Base-by-base conservation (phyloP, 2,797 vertebrate genomes). In the Rhinatrema bivittatum region DNA sequence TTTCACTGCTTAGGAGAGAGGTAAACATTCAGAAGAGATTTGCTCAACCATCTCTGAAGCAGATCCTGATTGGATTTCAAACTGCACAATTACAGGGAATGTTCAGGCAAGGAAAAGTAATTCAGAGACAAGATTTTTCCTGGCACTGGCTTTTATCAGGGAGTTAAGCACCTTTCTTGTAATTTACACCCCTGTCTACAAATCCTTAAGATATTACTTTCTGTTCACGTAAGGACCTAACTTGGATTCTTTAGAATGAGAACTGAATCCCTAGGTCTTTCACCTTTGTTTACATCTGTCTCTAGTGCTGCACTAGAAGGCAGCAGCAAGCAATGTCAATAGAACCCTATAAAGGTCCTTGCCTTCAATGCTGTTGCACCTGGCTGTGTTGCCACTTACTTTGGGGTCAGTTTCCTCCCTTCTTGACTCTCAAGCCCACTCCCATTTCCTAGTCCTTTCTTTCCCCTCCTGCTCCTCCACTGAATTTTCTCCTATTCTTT, bases 331-430 rank as follows among this genome's bases (percentile, higher is more conserved):
- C 37, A 42, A 31, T 59, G 56, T 59, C 81, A 66, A 68, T 56
- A 60, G 17, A 62, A 21, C 24, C 46, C 64, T 62, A 65, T 60
- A 68, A 81, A 82, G 76, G 82, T 78, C 76, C n/a, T n/a, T n/a
- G n/a, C n/a, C n/a, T n/a, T n/a, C n/a, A n/a, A n/a, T n/a, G n/a
- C n/a, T n/a, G n/a, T n/a, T n/a, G n/a, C n/a, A n/a, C n/a, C n/a
- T n/a, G n/a, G n/a, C n/a, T n/a, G n/a, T n/a, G n/a, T n/a, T n/a
- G n/a, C n/a, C n/a, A n/a, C n/a, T n/a, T n/a, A n/a, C n/a, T n/a
- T n/a, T n/a, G n/a, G n/a, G n/a, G n/a, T n/a, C n/a, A n/a, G n/a
- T n/a, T n/a, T n/a, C n/a, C n/a, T n/a, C n/a, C n/a, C n/a, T n/a
- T n/a, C n/a, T n/a, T n/a, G n/a, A n/a, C n/a, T n/a, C n/a, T n/a